Evolutionary conservation across 2,888 invertebrate genomes (phyloP), one percentile per base, ranked within the genome.

Genomic region (Theodoxus fluviatilis): DNA sequence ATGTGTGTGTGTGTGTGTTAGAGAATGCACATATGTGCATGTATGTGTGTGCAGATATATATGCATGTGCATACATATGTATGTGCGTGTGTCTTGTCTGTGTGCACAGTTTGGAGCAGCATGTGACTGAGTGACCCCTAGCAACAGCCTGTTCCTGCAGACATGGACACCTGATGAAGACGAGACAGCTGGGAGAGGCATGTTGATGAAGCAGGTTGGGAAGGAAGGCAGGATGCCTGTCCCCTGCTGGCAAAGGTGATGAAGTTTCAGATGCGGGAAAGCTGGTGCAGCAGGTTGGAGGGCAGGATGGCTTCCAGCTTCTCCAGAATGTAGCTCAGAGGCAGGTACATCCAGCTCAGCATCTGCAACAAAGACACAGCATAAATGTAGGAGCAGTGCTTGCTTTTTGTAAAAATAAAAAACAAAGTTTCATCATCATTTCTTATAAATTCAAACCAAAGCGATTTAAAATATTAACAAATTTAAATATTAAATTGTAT

Each of bases 271-370:
- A 89, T 87, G 71, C 88, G 82, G 31, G 89, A 88, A 70, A 89
- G 79, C 72, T 88, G 93, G 83, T 94, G 94, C 75, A 94, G 88
- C 76, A 94, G 88, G 88, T 93, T 94, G 73, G 93, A 92, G 52
- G 94, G 94, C 85, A 94, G 89, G 78, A 94, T 90, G 68, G 92
- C 91, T 88, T 94, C 94, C 75, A 94, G 84, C 85, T 93, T 93
- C 82, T 95, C 94, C 81, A 93, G 89, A 73, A 94, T 87, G 85
- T 93, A 93, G 82, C 92, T 92, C 85, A 94, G 91, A 15, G 94
- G 94, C 86, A 93, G 89, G 69, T 93, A 93, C 76, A 94, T 89
- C 92, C 94, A 94, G 81, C 91, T 91, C 79, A 94, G 90, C 84
- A 93, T 90, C 90, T 90, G 85, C 6, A 85, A 84, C 49, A 71